These are phyloP conservation scores for Rhinogobius similis DNA, from an alignment of 2,113 vertebrate genomes.

Conservation along the genomic window DNA sequence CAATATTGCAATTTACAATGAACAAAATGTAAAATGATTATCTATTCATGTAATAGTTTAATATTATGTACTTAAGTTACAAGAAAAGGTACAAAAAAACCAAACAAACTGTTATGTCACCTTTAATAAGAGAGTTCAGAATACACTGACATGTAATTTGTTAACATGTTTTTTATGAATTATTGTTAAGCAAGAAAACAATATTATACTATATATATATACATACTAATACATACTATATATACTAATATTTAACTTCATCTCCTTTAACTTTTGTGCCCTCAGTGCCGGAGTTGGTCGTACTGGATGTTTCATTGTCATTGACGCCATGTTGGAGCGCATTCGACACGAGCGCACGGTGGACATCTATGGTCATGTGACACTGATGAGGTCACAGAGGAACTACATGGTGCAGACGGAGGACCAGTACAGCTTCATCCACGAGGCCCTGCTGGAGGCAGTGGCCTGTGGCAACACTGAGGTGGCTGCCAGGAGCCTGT, in stretches of 20 bases:
- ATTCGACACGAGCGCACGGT: conserved; percentile 94
- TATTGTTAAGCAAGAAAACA: background rate
- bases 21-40: too few species aligned
- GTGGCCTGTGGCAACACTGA: conserved; percentile 95
- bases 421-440: conserved; percentile 99
- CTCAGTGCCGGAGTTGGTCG: conserved; percentile 92
- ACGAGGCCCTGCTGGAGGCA: conserved; percentile 95
- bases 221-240: too few species aligned
- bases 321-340: conserved; percentile 96
- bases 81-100: too few species aligned
- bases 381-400: conserved; percentile 94
- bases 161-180: background rate
- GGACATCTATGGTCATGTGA: conserved; percentile 96
- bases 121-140: too few species aligned
- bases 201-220: too few species aligned
- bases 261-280: background rate
- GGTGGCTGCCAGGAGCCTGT: conserved; percentile 92
- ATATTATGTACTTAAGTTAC: too few species aligned
- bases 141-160: too few species aligned
- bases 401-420: conserved; percentile 99
- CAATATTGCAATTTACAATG: too few species aligned
- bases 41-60: too few species aligned
- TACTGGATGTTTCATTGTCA: conserved; percentile 97
- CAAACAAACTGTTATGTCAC: too few species aligned
- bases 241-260: too few species aligned